These are phyloP conservation scores for Heliconius hermathena DNA, from an alignment of 1,140 invertebrate genomes.

Conservation along the genomic window DNA sequence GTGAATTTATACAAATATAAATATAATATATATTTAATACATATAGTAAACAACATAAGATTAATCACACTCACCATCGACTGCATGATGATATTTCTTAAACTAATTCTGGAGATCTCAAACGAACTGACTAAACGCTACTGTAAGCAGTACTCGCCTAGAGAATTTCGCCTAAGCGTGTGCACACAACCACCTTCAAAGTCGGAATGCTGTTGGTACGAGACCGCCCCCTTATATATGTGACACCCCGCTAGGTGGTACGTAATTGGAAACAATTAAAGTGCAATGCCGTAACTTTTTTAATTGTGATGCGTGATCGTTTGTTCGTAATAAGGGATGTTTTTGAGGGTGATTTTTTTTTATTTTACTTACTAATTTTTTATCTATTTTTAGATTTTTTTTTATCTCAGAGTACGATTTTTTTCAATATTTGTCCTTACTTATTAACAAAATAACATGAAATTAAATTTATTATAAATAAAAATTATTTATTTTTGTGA, in stretches of 20 bases:
- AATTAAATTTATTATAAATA: too few species aligned
- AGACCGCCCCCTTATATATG: constrained; percentile 72
- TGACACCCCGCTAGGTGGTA: constrained; percentile 60
- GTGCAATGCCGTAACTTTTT: constrained; percentile 70
- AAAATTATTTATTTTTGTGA: neutral
- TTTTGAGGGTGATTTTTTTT: constrained; percentile 32
- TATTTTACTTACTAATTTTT: neutral
- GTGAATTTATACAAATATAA: neutral
- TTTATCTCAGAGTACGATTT: too few species aligned
- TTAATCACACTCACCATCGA: constrained; percentile 68
- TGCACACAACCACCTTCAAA: constrained; percentile 63
- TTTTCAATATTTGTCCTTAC: neutral
- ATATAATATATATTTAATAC: neutral
- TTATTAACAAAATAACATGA: neutral
- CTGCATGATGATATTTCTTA: constrained; percentile 75
- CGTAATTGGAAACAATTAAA: constrained; percentile 78
- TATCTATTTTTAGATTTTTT: too few species aligned
- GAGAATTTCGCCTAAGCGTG: constrained; percentile 79
- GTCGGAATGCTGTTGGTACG: constrained; percentile 67
- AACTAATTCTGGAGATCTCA: constrained; percentile 74
- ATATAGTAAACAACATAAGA: neutral
- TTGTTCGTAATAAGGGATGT: constrained; percentile 16
- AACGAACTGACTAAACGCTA: constrained; percentile 80
- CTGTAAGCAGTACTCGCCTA: constrained; percentile 76
- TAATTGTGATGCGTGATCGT: constrained; percentile 58